phyloP scores from a whole-genome alignment of 1,140 invertebrate species.

The Dendroctonus valens region DNA sequence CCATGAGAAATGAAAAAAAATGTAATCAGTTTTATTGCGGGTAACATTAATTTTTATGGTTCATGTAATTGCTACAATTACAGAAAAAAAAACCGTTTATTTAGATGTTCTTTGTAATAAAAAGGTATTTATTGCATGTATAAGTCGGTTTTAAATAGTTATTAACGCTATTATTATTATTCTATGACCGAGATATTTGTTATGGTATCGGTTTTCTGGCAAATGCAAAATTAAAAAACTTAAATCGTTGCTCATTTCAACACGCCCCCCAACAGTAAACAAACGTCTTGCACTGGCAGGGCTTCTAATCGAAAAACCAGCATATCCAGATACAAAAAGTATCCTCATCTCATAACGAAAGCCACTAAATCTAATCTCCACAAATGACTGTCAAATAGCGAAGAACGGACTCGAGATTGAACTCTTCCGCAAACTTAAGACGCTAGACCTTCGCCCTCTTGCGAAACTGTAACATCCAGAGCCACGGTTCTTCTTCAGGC shows the following conservation, averaged over 20 bases:
- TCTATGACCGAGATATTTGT: background rate
- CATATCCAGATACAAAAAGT: no score
- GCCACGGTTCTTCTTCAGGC: conserved; percentile 11
- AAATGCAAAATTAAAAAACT: no score
- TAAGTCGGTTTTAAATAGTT: conserved; percentile 1
- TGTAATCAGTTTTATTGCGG: conserved; percentile 22
- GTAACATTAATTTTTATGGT: conserved; percentile 26
- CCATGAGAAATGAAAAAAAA: conserved; percentile 28
- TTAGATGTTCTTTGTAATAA: conserved; percentile 10
- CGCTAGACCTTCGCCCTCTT: conserved; percentile 6
- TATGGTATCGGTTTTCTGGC: no score
- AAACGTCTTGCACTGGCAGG: no score
- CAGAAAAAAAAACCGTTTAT: conserved; percentile 9
- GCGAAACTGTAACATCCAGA: conserved; percentile 23
- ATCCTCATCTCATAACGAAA: no score
- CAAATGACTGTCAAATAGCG: background rate
- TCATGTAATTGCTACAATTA: conserved; percentile 23
- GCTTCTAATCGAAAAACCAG: no score
- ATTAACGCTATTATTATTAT: background rate
- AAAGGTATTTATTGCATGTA: background rate
- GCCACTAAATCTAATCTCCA: background rate
- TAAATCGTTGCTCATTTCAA: no score
- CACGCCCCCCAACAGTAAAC: no score
- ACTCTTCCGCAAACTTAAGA: conserved; percentile 6
- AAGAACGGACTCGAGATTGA: conserved; percentile 4